Percentiles rank a stretch among this genome's conserved stretches.
phyloP scores from a whole-genome alignment of 2,797 vertebrate species.

The Perodicticus potto region DNA sequence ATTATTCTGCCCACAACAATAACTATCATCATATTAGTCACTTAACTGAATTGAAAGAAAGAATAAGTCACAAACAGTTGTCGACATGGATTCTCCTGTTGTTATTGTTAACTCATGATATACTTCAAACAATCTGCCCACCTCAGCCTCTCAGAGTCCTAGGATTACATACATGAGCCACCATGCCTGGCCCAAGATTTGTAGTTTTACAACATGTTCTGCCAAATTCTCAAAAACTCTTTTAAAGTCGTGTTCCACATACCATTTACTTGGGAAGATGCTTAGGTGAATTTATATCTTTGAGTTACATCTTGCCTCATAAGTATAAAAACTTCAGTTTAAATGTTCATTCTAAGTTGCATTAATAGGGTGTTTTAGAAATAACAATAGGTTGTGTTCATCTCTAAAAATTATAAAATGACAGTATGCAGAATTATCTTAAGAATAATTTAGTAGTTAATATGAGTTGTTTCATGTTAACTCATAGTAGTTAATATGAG shows the following conservation, averaged over 20 bases:
- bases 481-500: constrained; percentile 29
- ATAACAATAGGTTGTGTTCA: not conserved
- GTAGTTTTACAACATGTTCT: too few species aligned
- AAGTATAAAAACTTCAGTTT: constrained; percentile 31
- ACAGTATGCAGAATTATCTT: constrained; percentile 30
- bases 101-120: not conserved
- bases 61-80: not conserved
- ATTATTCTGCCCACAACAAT: not conserved
- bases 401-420: constrained; percentile 40
- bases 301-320: constrained; percentile 8
- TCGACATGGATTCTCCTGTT: not conserved
- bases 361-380: constrained; percentile 43
- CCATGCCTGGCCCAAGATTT: too few species aligned
- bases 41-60: not conserved
- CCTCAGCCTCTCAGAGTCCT: too few species aligned
- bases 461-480: constrained; percentile 46
- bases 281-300: not conserved
- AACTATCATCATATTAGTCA: not conserved
- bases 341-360: not conserved
- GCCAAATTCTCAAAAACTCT: not conserved
- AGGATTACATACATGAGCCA: too few species aligned
- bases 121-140: not conserved
- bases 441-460: not conserved
- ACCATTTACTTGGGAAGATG: constrained; percentile 19
- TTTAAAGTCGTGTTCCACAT: not conserved